A percentile compares a stretch with the other conserved stretches of the same genome.
Conservation (phyloP, 2,888 invertebrate genomes). For the Cyclophora punctaria region DNA sequence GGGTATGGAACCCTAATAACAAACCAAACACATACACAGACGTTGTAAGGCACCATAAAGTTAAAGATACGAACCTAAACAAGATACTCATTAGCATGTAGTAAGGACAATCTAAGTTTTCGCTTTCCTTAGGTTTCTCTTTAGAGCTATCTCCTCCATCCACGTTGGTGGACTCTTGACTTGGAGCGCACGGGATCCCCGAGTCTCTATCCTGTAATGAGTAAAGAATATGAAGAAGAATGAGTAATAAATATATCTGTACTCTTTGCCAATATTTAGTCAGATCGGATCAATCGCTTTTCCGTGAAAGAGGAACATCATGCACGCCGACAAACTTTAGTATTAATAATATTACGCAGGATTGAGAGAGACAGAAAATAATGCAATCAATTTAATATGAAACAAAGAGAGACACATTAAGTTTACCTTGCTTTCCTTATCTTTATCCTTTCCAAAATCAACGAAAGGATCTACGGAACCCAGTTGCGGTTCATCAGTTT, state of each 20-base stretch:
- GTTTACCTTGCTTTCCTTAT: constrained; percentile 58
- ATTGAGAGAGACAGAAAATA: too few relatives aligned
- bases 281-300: too few relatives aligned
- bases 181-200: constrained; percentile 60
- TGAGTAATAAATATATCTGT: too few relatives aligned
- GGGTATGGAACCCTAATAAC: too few relatives aligned
- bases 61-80: constrained; percentile 53
- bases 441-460: constrained; percentile 58
- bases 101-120: constrained; percentile 77
- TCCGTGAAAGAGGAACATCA: too few relatives aligned
- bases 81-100: constrained; percentile 83
- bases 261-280: too few relatives aligned
- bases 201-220: constrained; percentile 57
- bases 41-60: too few relatives aligned
- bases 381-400: neutral
- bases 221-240: too few relatives aligned
- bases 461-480: constrained; percentile 49
- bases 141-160: constrained; percentile 60
- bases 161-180: constrained; percentile 66
- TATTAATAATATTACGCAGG: too few relatives aligned
- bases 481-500: constrained; percentile 52
- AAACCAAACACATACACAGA: too few relatives aligned
- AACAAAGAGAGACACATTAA: neutral
- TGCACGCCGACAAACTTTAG: too few relatives aligned
- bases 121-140: constrained; percentile 54